Base-by-base conservation (phyloP, 2,797 vertebrate genomes). In the Cuniculus paca region DNA sequence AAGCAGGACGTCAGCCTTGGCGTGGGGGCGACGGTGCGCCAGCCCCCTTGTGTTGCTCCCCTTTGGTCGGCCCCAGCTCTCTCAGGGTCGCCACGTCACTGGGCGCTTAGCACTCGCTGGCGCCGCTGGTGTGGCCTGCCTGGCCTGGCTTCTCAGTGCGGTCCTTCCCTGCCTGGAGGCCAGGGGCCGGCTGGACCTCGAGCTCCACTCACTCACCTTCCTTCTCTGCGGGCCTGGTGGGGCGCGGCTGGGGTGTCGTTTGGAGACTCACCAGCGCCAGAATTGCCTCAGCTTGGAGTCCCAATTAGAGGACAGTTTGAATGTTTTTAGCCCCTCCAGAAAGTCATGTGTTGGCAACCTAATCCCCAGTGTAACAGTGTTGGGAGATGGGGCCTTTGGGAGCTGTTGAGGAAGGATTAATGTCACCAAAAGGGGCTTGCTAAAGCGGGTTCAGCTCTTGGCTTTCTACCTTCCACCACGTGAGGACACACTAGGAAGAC, bases 31-130 rank as follows among this genome's bases (percentile, higher is more conserved):
- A 14, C 31, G 1, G 0, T 0, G 10, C 22, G n/a, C 0, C 9
- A 54, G 98, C 97, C 13, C 98, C 81, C 98, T 99, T 99, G 98
- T 99, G 99, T 98, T 99, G 98, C 99, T 99, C 97, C 99, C 99
- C 99, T 99, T 99, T 5, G 99, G 99, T 97, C 99, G 98, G 97
- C 99, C 99, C 94, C 99, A 98, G 97, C 99, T 98, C 99, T 99
- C 99, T 99, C 99, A 90, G 99, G 99, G n/a, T n/a, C n/a, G n/a
- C n/a, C n/a, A n/a, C n/a, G n/a, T 99, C 99, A 2, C 99, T 99
- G 92, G 99, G 98, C 99, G 99, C 99, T 99, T 99, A 97, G 54
- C 54, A 54, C 17, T 19, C 16, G 19, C 54, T 52, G 50, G 50
- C 50, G 50, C 50, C 50, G 12, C 50, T 52, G 5, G 12, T 4